phyloP scores from a whole-genome alignment of 1,140 invertebrate genomes.

The Nebria ingens region DNA sequence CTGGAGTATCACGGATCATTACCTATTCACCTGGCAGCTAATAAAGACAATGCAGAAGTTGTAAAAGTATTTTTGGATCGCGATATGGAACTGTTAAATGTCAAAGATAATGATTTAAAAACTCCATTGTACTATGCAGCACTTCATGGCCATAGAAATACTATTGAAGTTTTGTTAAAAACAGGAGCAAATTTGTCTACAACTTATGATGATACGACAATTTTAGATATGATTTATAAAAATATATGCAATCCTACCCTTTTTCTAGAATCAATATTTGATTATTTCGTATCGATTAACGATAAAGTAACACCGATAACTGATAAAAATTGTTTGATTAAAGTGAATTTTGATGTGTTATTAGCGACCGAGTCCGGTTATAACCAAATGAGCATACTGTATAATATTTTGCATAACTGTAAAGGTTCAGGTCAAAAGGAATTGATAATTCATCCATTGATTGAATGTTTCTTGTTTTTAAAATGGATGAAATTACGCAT shows the following conservation, averaged over 20 bases:
- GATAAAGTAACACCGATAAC: conserved; percentile 28
- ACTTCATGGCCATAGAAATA: conserved; percentile 43
- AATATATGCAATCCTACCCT: conserved; percentile 39
- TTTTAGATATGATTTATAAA: conserved; percentile 38
- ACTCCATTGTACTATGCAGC: conserved; percentile 52
- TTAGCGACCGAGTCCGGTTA: conserved; percentile 31
- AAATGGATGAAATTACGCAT: conserved; percentile 42
- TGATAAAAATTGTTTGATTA: conserved; percentile 37
- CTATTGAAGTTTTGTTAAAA: conserved; percentile 43
- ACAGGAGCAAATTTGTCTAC: conserved; percentile 47
- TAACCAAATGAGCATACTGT: conserved; percentile 41
- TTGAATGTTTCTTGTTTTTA: conserved; percentile 43
- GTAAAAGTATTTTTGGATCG: conserved; percentile 39
- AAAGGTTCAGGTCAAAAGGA: conserved; percentile 37
- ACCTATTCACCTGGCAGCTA: conserved; percentile 49
- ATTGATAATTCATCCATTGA: conserved; percentile 41
- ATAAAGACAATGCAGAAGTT: conserved; percentile 37
- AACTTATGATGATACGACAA: conserved; percentile 32
- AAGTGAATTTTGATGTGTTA: conserved; percentile 37
- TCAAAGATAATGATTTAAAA: conserved; percentile 39
- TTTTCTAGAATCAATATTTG: conserved; percentile 39
- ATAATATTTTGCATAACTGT: conserved; percentile 38
- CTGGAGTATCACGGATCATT: conserved; percentile 40
- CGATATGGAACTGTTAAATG: conserved; percentile 29
- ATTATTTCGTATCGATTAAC: conserved; percentile 37